Evolutionary conservation across 1,140 invertebrate species (phyloP), one percentile per base, ranked within the genome.

Genomic region (Dreissena rostriformis): DNA sequence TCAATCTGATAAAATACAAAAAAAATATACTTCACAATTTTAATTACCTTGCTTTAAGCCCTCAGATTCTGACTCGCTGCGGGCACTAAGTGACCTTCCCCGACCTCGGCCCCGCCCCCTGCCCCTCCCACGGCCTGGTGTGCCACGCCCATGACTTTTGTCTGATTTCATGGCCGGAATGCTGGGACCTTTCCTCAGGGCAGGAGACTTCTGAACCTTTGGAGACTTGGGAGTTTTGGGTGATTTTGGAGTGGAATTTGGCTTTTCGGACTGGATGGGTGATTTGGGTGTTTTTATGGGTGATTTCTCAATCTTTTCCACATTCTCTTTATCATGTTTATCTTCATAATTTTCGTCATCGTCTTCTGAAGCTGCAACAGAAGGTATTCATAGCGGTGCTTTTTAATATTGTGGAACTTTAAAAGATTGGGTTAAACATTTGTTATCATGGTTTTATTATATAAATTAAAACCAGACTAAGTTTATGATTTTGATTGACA

Each of bases 11-110:
- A 8, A 39, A 39, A 5, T 39, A 2, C 8, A 5, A 39, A 39
- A 39, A 39, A 39, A 39, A 5, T 39, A 8, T 39, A 24, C 28
- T 55, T n/a, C 22, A 53, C 19, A 70, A 79, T 63, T 67, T 49
- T 51, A 28, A 81, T 49, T 57, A 86, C 86, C 86, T 68, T 67
- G 72, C 52, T 84, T 74, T 55, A 61, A 63, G 22, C 81, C 65
- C 61, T 89, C 89, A 39, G 76, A 75, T 76, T 89, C 90, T 63
- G 88, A 89, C 86, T 89, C 90, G 85, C 88, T 91, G 70, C 82
- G 86, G 82, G 71, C 87, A 51, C 86, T 88, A 57, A 86, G 84
- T 51, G 87, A 74, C 65, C 85, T 73, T 73, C 88, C 77, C 57
- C 84, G 63, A 49, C 88, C 81, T 84, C 89, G 80, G 24, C 91